Base-by-base conservation (phyloP, 1,140 invertebrate genomes). In the Branchinecta lindahli region DNA sequence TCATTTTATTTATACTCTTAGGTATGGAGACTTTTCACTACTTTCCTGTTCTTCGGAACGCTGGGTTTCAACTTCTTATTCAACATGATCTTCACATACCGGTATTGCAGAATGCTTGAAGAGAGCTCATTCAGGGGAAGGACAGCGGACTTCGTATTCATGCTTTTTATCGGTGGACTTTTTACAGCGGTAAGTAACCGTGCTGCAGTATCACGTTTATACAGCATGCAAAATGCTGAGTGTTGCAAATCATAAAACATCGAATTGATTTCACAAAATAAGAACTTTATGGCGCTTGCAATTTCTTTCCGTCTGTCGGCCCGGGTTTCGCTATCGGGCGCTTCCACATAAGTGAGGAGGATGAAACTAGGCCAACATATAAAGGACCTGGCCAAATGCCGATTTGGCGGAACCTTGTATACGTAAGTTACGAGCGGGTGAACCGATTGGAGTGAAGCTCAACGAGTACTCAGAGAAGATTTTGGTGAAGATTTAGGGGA, bases 41-140 rank as follows among this genome's bases (percentile, higher is more conserved):
- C 95, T 77, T 99, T 99, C 81, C 84, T 98, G 47, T 99, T 96
- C 79, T 98, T 99, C 83, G 97, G 97, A 66, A 91, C 93, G 52
- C 86, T 99, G 78, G 95, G 96, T 15, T 98, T 99, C 79, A 98
- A 96, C 81, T 99, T 99, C 78, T 88, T 99, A 75, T 99, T 99
- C 83, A 99, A 99, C 79, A 94, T 99, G 85, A 94, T 99, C 77
- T 99, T 99, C 79, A 96, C 94, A 46, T 98, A 98, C 81, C 88
- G 94, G 75, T 99, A 99, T 81, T 99, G 96, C 81, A 86, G 94
- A 71, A 97, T 98, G 92, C 80, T 99, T 69, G 97, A 99, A 81
- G 96, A 99, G 80, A 94, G 94, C 33, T 97, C 94, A 12, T 99
- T 98, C 79, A 84, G 95, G 73, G 91, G 92, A 67, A 85, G 90